Evolutionary conservation across 2,113 vertebrate species (phyloP).

Genomic region (Dermatemys mawii): DNA sequence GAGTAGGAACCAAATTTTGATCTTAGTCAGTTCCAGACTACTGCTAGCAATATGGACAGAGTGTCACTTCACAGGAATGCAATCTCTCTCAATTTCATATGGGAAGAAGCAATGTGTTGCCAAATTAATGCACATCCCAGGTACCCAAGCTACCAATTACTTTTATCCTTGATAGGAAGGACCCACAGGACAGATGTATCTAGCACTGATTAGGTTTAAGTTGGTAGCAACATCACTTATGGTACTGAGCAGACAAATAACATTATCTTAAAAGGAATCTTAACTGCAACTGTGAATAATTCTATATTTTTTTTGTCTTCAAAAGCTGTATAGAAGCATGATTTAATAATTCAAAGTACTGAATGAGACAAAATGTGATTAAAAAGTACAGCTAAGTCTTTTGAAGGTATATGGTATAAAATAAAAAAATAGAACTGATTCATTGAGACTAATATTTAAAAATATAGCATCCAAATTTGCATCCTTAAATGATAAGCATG

Average conservation of each 20-base stretch:
- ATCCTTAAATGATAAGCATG: not conserved
- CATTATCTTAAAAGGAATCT: not conserved
- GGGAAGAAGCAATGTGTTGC: not conserved
- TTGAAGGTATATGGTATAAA: not conserved
- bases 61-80: conserved; percentile 22
- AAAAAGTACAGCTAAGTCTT: not conserved
- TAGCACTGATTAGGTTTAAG: conserved; percentile 1
- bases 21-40: conserved; percentile 15
- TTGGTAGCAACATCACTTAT: not conserved
- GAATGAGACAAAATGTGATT: not conserved
- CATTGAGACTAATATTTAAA: not conserved
- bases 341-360: not conserved
- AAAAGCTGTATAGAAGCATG: not conserved
- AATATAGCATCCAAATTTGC: not conserved
- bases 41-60: conserved; percentile 15
- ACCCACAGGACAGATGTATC: not conserved
- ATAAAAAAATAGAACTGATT: not conserved
- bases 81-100: conserved; percentile 45
- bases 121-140: conserved; percentile 35
- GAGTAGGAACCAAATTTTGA: conserved; percentile 38
- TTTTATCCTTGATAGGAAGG: conserved; percentile 23
- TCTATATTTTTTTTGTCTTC: not conserved
- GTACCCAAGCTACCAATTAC: not conserved
- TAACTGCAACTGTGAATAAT: not conserved
- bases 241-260: not conserved